phyloP scores from a whole-genome alignment of 1,140 invertebrate species.

The Euborellia annulipes region DNA sequence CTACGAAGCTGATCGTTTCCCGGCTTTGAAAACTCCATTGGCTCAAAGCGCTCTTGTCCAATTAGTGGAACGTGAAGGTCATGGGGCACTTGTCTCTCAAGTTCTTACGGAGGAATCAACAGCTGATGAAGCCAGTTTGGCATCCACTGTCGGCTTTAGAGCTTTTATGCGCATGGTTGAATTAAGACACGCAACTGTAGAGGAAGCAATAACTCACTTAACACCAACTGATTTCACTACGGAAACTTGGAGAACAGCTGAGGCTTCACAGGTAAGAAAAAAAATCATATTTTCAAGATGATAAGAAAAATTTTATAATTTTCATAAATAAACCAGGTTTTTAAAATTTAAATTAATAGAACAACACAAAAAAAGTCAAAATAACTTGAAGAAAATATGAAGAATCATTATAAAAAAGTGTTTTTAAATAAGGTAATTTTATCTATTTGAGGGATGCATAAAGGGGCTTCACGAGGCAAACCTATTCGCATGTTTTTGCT shows the following conservation, averaged over 20 bases:
- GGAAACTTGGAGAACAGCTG: constrained; percentile 54
- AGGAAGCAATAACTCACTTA: constrained; percentile 66
- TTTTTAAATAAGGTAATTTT: no score
- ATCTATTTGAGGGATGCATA: no score
- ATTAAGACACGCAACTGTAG: constrained; percentile 56
- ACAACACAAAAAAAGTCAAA: no score
- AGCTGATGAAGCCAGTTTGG: constrained; percentile 53
- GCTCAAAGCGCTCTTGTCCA: constrained; percentile 67
- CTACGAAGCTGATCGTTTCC: constrained; percentile 61
- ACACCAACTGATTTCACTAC: constrained; percentile 65
- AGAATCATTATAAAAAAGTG: no score
- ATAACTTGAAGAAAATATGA: no score
- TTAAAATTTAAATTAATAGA: no score
- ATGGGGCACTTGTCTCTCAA: constrained; percentile 51
- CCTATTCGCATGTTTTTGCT: no score
- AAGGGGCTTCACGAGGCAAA: no score
- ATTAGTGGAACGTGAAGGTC: constrained; percentile 61
- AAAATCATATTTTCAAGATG: no score
- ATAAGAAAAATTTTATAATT: no score
- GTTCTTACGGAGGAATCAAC: constrained; percentile 58
- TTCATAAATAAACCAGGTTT: no score
- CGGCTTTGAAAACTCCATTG: constrained; percentile 54
- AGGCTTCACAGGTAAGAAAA: constrained; percentile 45
- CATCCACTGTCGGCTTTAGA: constrained; percentile 59
- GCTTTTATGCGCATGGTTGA: constrained; percentile 74